Conservation (phyloP, 2,888 invertebrate species). For the Hermodice carunculata region DNA sequence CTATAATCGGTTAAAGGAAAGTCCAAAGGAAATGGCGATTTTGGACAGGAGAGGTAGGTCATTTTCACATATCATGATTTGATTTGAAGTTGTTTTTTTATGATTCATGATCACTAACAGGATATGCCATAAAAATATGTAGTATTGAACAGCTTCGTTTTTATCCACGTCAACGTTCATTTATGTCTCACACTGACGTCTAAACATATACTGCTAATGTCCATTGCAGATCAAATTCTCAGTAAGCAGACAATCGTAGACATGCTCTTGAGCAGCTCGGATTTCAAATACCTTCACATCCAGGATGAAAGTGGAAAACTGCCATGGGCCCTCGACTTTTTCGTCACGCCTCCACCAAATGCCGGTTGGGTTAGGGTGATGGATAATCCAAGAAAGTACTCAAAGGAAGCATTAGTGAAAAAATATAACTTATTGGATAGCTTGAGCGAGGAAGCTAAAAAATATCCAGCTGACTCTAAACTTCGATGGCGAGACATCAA, state of each 20-base stretch:
- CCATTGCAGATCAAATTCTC: conserved; percentile 35
- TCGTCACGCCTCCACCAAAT: conserved; percentile 25
- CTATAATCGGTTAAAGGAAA: no score
- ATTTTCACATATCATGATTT: no score
- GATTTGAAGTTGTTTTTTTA: no score
- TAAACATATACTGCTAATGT: no score
- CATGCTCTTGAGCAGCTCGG: conserved; percentile 33
- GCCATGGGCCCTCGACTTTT: conserved; percentile 37
- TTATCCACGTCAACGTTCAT: no score
- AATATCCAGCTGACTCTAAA: conserved; percentile 31
- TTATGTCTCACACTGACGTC: no score
- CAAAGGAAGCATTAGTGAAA: conserved; percentile 27
- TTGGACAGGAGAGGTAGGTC: no score
- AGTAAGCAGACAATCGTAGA: conserved; percentile 32
- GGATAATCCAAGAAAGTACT: conserved; percentile 3
- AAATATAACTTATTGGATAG: conserved; percentile 26
- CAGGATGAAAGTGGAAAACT: conserved; percentile 19
- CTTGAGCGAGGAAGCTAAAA: conserved; percentile 18
- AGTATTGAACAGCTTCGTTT: no score
- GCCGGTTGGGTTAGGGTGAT: conserved; percentile 20
- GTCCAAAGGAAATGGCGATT: no score
- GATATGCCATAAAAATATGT: no score
- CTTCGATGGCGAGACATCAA: conserved; percentile 32
- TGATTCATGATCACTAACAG: no score
- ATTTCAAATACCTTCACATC: conserved; percentile 37